Evolutionary conservation across 2,113 vertebrate species (phyloP).

Genomic region (Tachycineta bicolor): DNA sequence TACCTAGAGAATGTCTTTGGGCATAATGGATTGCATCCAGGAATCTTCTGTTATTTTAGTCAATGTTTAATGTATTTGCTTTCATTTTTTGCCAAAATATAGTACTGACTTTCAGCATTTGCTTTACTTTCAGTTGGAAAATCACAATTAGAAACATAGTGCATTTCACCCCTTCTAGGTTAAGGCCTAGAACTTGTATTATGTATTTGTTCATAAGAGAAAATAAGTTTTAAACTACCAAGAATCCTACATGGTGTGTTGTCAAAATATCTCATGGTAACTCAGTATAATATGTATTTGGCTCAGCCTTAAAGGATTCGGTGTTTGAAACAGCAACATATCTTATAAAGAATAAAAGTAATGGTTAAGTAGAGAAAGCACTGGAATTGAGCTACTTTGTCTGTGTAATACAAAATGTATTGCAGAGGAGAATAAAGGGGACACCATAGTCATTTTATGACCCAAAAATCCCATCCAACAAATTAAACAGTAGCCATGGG

Average conservation of each 20-base stretch:
- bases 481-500: background rate
- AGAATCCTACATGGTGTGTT: background rate
- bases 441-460: background rate
- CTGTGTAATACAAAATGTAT: background rate
- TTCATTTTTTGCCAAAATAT: conserved; percentile 12
- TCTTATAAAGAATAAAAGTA: background rate
- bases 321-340: background rate
- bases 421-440: background rate
- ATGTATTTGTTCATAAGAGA: background rate
- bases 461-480: background rate
- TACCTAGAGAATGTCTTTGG: background rate
- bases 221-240: background rate
- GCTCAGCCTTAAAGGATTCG: background rate
- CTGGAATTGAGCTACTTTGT: background rate
- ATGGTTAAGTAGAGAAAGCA: background rate
- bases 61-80: background rate
- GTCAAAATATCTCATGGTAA: background rate
- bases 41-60: background rate
- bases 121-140: background rate
- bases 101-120: background rate
- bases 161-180: background rate
- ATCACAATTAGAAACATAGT: background rate
- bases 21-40: background rate
- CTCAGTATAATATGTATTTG: background rate
- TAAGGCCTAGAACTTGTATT: background rate